Evolutionary conservation across 1,140 invertebrate species (phyloP).

Genomic region (Heliconius congener): DNA sequence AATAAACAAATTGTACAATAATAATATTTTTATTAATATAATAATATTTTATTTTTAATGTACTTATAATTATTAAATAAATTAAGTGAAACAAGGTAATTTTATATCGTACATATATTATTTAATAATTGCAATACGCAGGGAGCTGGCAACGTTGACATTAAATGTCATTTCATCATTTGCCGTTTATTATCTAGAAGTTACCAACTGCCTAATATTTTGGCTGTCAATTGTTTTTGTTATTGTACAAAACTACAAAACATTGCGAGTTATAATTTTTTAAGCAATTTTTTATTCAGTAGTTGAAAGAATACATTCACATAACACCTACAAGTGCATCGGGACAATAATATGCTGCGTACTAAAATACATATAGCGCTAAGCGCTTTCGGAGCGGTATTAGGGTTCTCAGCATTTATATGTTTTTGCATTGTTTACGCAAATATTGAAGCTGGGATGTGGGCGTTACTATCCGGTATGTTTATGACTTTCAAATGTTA

Average conservation of each 20-base stretch:
- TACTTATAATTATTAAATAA: too few relatives aligned
- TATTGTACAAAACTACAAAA: neutral
- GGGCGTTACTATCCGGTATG: conserved; percentile 72
- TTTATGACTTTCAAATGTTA: conserved; percentile 32
- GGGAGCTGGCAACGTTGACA: neutral
- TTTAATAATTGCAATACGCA: neutral
- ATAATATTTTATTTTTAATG: too few relatives aligned
- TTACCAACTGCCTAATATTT: neutral
- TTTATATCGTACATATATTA: too few relatives aligned
- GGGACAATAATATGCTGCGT: conserved; percentile 49
- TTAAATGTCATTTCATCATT: neutral
- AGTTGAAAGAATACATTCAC: neutral
- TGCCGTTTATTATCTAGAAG: neutral
- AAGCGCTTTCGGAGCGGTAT: conserved; percentile 59
- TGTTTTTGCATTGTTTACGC: conserved; percentile 74
- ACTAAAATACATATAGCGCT: conserved; percentile 69
- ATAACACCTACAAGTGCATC: neutral
- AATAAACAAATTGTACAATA: too few relatives aligned
- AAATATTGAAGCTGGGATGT: conserved; percentile 74
- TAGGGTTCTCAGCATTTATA: conserved; percentile 72
- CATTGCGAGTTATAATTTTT: neutral
- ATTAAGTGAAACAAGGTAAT: too few relatives aligned
- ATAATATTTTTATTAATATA: too few relatives aligned
- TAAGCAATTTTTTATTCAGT: neutral
- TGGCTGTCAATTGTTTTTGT: conserved; percentile 5